Percentiles rank a stretch among this genome's conserved stretches.
Conservation (phyloP, 30 jellyfish, hydroid and myxozoan species). For the Turritopsis dohrnii region DNA sequence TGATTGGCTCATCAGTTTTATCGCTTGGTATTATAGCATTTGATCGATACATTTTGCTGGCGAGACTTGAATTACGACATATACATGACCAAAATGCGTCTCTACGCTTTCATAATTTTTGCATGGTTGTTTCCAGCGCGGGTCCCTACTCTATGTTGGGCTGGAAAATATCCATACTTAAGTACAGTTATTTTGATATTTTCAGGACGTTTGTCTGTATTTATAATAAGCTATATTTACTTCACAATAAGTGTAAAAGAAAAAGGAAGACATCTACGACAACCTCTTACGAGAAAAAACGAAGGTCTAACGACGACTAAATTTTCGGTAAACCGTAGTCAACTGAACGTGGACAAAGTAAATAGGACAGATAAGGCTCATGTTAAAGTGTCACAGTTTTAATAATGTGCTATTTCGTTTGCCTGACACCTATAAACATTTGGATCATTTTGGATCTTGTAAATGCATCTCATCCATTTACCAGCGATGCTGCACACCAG, state of each 20-base stretch:
- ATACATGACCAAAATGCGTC: constrained; percentile 41
- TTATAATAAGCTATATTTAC: background rate
- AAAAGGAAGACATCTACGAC: background rate
- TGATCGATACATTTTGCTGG: constrained; percentile 62
- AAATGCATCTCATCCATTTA: background rate
- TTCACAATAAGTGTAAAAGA: constrained; percentile 9
- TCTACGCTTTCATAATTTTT: constrained; percentile 24
- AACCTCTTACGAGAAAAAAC: background rate
- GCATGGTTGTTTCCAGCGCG: constrained; percentile 67
- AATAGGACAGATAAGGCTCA: background rate
- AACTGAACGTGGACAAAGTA: background rate
- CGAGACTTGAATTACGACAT: constrained; percentile 41
- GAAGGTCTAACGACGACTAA: background rate
- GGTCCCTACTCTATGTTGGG: constrained; percentile 49
- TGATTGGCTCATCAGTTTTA: constrained; percentile 67
- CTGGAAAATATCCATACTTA: background rate
- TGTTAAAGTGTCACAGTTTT: constrained; percentile 15
- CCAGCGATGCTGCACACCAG: background rate
- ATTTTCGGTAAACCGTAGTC: background rate
- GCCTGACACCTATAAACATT: background rate
- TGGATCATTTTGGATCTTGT: constrained; percentile 17
- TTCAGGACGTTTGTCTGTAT: background rate
- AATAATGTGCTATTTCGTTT: constrained; percentile 10
- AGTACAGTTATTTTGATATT: background rate
- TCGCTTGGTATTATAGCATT: constrained; percentile 52